Percentiles rank a stretch among this genome's conserved stretches.
Evolutionary conservation across 35 echinoderm and acorn worm species (phyloP).

Genomic region (Lytechinus variegatus): DNA sequence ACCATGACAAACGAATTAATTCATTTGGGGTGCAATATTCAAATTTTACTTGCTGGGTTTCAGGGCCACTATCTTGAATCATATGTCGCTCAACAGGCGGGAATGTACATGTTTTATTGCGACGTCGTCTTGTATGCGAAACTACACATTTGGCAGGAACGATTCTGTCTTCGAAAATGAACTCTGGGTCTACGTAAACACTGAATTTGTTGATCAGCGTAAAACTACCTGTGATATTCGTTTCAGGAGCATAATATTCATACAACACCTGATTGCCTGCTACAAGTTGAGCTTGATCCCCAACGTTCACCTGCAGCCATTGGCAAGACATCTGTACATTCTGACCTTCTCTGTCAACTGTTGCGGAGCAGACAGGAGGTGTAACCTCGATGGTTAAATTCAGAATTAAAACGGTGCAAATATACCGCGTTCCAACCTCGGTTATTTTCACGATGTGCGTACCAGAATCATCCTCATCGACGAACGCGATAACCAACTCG

Average conservation of each 20-base stretch:
- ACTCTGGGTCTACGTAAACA: background rate
- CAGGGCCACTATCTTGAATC: background rate
- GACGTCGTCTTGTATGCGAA: background rate
- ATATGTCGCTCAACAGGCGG: background rate
- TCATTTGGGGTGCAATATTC: background rate
- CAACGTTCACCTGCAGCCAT: background rate
- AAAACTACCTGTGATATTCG: background rate
- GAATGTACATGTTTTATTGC: background rate
- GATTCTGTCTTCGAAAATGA: background rate
- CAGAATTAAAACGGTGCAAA: background rate
- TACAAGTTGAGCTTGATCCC: background rate
- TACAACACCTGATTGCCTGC: background rate
- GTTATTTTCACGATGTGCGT: background rate
- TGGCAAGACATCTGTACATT: background rate
- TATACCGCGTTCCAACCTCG: background rate
- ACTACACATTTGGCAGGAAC: background rate
- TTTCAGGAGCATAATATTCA: background rate
- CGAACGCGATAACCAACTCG: background rate
- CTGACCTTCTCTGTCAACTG: background rate
- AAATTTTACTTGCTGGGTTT: background rate
- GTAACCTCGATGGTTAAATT: slow-evolving; percentile 4
- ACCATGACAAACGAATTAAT: background rate
- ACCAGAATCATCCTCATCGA: background rate
- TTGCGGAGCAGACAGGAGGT: background rate
- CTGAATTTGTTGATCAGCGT: background rate